phyloP scores from a whole-genome alignment of 2,113 vertebrate species.

The Leptodactylus fuscus region DNA sequence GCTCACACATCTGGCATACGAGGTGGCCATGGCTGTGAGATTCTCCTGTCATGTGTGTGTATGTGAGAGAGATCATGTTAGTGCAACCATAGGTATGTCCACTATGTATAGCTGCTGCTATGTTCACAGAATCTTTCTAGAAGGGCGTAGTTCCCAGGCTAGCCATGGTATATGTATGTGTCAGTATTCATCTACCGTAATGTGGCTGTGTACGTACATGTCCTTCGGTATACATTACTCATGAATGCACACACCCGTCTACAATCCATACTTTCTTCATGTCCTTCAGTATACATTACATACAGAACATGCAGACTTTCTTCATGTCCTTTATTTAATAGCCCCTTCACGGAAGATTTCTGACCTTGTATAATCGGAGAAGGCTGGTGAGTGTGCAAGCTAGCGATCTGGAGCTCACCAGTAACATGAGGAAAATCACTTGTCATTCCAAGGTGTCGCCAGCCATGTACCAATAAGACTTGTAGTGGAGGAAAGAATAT shows the following conservation, averaged over 20 bases:
- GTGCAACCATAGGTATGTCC: too few species aligned
- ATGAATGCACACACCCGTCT: too few species aligned
- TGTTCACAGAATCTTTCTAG: constrained; percentile 14
- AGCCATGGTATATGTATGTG: too few species aligned
- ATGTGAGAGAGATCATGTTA: not conserved
- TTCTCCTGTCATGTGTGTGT: too few species aligned
- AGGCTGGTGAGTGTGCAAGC: not conserved
- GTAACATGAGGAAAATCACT: not conserved
- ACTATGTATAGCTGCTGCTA: too few species aligned
- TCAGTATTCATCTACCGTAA: too few species aligned
- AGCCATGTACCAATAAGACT: not conserved
- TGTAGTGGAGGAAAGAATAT: not conserved
- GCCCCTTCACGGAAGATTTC: constrained; percentile 24
- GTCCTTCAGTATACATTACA: constrained; percentile 3
- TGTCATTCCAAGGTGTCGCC: not conserved
- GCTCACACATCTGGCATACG: too few species aligned
- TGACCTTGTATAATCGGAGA: constrained; percentile 32
- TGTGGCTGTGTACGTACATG: too few species aligned
- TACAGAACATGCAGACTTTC: too few species aligned
- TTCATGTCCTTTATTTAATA: constrained; percentile 36
- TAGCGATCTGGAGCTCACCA: not conserved
- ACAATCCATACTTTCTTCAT: too few species aligned
- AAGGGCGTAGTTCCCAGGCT: not conserved
- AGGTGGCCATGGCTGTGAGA: not conserved
- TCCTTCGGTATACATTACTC: too few species aligned